phyloP scores from a whole-genome alignment of 2,888 invertebrate genomes.

The Frankliniella fusca region DNA sequence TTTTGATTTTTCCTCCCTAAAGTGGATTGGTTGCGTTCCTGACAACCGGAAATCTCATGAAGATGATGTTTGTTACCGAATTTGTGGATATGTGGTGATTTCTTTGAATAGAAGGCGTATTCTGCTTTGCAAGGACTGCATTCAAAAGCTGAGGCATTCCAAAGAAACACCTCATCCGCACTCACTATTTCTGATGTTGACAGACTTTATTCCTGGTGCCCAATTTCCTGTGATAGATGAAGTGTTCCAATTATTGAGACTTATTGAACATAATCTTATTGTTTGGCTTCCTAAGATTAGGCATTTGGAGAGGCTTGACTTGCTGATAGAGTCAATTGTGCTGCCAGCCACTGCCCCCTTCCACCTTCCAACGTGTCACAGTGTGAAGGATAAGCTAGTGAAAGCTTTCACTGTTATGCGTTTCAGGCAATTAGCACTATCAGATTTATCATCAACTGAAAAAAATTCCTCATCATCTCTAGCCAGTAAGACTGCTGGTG shows the following conservation, averaged over 20 bases:
- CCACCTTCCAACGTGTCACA: neutral
- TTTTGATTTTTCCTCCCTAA: neutral
- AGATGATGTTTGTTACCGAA: neutral
- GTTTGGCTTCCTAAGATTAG: neutral
- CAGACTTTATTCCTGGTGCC: slow-evolving; percentile 6
- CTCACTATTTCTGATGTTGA: neutral
- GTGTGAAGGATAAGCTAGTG: neutral
- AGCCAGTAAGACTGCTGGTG: neutral
- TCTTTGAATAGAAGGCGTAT: neutral
- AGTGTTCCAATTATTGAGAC: slow-evolving; percentile 9
- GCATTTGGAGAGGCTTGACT: neutral
- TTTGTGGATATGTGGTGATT: neutral
- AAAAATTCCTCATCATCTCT: neutral
- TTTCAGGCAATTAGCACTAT: neutral
- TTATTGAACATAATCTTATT: neutral
- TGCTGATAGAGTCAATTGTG: neutral
- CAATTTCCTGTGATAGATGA: slow-evolving; percentile 13
- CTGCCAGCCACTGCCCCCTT: neutral
- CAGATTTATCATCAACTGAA: neutral
- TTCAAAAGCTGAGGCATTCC: neutral
- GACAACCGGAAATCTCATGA: neutral
- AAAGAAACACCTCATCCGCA: neutral
- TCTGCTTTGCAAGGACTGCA: neutral
- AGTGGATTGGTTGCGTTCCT: slow-evolving; percentile 9
- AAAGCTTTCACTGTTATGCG: slow-evolving; percentile 3